phyloP scores from a whole-genome alignment of 2,113 vertebrate genomes.

The Pampusana beccarii region DNA sequence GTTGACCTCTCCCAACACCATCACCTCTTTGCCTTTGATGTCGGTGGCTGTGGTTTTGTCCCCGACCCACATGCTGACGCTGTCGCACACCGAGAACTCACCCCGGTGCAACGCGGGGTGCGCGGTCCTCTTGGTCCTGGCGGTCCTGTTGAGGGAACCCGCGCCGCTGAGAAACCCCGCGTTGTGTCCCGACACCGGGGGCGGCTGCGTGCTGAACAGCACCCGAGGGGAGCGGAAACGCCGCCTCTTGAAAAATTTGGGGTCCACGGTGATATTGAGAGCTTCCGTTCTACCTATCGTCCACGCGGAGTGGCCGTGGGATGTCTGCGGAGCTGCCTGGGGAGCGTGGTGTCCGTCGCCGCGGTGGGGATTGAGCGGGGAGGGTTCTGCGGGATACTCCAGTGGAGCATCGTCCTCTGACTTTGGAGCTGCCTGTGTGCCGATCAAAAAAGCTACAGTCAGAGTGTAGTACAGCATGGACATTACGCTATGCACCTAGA shows the following conservation, averaged over 20 bases:
- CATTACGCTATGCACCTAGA: conserved; percentile 84
- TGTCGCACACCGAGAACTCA: conserved; percentile 96
- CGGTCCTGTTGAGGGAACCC: conserved; percentile 72
- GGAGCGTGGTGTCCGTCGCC: conserved; percentile 65
- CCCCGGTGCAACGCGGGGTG: conserved; percentile 88
- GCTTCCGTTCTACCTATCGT: conserved; percentile 51
- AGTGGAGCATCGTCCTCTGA: conserved; percentile 85
- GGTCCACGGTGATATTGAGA: conserved; percentile 86
- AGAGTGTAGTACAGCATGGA: conserved; percentile 98
- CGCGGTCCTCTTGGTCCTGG: conserved; percentile 78
- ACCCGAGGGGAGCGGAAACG: conserved; percentile 89
- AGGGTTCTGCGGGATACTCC: conserved; percentile 69
- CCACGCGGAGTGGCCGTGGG: conserved; percentile 45
- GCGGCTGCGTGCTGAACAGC: conserved; percentile 86
- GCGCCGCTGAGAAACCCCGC: conserved; percentile 54
- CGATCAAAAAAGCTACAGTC: conserved; percentile 93
- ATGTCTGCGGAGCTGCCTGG: conserved; percentile 66
- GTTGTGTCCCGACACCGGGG: neutral
- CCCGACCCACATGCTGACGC: conserved; percentile 90
- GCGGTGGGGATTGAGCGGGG: conserved; percentile 64
- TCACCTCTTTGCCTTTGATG: conserved; percentile 93
- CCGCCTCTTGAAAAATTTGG: conserved; percentile 87
- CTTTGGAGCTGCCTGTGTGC: conserved; percentile 91
- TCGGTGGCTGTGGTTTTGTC: conserved; percentile 94
- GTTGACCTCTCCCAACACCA: conserved; percentile 89